phyloP scores from a whole-genome alignment of 2,797 vertebrate genomes.

The Pithecia hirsuta region DNA sequence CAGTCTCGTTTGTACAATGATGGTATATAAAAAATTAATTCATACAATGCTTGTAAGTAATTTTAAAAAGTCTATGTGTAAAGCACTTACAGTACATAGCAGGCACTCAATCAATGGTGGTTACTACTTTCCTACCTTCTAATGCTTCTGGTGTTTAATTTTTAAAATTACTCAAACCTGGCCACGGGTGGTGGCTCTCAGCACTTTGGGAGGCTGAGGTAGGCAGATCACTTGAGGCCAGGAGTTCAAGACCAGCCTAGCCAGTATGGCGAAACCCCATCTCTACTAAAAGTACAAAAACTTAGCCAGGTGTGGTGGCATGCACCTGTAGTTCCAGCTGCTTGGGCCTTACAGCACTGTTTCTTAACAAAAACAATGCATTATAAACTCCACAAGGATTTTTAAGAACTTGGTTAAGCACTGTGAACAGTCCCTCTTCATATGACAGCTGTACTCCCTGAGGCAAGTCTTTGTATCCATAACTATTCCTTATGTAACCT shows the following conservation, averaged over 20 bases:
- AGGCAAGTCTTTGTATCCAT: constrained; percentile 24
- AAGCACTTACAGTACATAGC: background rate
- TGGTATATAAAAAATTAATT: background rate
- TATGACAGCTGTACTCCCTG: background rate
- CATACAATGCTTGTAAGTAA: background rate
- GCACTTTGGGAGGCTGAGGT: no score
- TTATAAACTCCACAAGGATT: constrained; percentile 18
- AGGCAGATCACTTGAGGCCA: no score
- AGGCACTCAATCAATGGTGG: background rate
- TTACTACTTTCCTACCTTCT: constrained; percentile 8
- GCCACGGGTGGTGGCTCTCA: no score
- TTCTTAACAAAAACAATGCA: constrained; percentile 46
- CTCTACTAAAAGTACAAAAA: no score
- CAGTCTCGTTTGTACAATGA: constrained; percentile 19
- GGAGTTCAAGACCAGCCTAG: no score
- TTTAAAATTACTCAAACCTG: constrained; percentile 31
- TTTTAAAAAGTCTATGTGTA: background rate
- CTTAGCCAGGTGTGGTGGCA: no score
- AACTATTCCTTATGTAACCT: background rate
- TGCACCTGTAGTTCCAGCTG: no score
- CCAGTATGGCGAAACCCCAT: no score
- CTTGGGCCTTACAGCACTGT: background rate
- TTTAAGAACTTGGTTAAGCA: constrained; percentile 31
- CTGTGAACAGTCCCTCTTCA: background rate
- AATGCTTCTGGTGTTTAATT: background rate